Percentiles rank a stretch among this genome's conserved stretches.
These are phyloP conservation scores for Andrena trimmerana DNA, from an alignment of 2,888 invertebrate species.

Conservation along the genomic window DNA sequence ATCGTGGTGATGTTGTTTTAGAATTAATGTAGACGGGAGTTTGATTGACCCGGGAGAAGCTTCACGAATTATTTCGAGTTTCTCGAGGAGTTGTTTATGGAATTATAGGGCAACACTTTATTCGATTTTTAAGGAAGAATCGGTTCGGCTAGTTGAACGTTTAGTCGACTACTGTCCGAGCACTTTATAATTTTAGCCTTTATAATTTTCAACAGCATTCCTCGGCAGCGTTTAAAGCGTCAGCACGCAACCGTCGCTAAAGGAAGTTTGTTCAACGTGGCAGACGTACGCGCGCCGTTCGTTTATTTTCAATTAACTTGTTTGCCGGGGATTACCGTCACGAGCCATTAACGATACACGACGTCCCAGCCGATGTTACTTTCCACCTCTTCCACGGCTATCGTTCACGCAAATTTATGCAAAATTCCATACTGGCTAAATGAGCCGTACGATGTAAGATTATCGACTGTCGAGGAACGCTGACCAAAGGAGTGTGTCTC, in stretches of 20 bases:
- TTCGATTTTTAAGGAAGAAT: no score
- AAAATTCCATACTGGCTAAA: constrained; percentile 26
- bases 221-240: not conserved
- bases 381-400: not conserved
- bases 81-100: no score
- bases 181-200: not conserved
- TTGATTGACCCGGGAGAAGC: no score
- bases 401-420: constrained; percentile 45
- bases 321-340: constrained; percentile 19
- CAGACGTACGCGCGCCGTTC: not conserved
- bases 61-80: no score
- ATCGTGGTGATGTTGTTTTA: not conserved
- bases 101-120: no score
- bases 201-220: not conserved
- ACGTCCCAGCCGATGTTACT: not conserved
- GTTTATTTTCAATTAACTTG: constrained; percentile 49
- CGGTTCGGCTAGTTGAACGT: no score
- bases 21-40: not conserved
- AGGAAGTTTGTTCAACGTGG: constrained; percentile 26
- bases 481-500: constrained; percentile 11
- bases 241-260: not conserved
- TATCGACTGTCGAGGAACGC: constrained; percentile 27
- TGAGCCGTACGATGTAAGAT: constrained; percentile 31
- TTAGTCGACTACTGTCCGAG: not conserved
- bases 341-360: constrained; percentile 34